Evolutionary conservation across 2,888 invertebrate species (phyloP).

Genomic region (Pterostichus madidus): DNA sequence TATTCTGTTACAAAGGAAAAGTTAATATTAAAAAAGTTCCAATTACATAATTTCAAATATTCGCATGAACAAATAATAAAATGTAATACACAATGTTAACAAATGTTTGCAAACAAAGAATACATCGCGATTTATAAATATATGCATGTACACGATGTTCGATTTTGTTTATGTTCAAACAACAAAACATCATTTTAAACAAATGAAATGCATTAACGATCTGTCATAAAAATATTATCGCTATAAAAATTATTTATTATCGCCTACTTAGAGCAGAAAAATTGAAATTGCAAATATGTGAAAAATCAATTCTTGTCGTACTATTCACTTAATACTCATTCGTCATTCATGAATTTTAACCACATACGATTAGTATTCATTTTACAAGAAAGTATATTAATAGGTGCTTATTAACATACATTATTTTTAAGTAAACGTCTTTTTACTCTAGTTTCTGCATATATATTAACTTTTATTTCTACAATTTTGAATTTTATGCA

Average conservation of each 20-base stretch:
- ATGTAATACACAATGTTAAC: neutral
- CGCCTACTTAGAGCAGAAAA: neutral
- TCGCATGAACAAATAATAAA: too few species aligned
- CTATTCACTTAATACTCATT: neutral
- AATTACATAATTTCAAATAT: too few species aligned
- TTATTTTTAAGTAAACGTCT: neutral
- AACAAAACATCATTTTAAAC: neutral
- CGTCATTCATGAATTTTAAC: neutral
- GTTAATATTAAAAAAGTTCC: too few species aligned
- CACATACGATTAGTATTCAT: constrained; percentile 21
- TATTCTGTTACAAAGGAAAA: neutral
- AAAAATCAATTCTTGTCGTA: neutral
- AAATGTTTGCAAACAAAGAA: neutral
- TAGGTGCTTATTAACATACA: neutral
- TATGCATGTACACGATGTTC: neutral
- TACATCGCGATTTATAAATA: too few species aligned
- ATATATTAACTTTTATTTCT: neutral
- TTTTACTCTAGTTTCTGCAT: neutral
- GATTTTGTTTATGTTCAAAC: neutral
- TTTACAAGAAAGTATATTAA: neutral
- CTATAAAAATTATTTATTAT: neutral
- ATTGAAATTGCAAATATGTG: neutral
- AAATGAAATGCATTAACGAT: neutral
- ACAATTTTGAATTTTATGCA: constrained; percentile 2
- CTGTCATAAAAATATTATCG: neutral